Base-by-base conservation (phyloP, 2,797 vertebrate genomes). In the Paratrypauchen microcephalus region DNA sequence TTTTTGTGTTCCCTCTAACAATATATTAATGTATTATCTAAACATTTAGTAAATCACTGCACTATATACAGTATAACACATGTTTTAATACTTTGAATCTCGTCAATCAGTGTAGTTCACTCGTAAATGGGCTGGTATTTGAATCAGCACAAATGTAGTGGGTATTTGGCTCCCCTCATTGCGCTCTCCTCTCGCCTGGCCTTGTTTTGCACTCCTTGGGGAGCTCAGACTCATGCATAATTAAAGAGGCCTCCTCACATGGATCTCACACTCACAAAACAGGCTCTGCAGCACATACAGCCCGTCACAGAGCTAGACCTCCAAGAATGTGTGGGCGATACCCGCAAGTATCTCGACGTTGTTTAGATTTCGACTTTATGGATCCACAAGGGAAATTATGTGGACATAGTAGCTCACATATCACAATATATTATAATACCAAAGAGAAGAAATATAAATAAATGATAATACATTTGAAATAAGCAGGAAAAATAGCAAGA, bases 171-270 rank as follows among this genome's bases (percentile, higher is more conserved):
- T 50, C 83, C 71, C 71, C 65, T 75, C 76, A 84, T 5, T 6
- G 61, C 21, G 72, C 79, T 88, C 81, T 23, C 82, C 32, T 88
- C 88, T 88, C 85, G 80, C 79, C 89, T 69, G 67, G 86, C 88
- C 87, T 89, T 79, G 89, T 89, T 92, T 91, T 89, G 75, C 82
- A 70, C 80, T 91, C 92, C 90, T 90, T 56, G 2, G 89, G 89
- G 92, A 93, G 88, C 87, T 83, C 82, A 78, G 81, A 62, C 91
- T 92, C 93, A 94, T 94, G 90, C 90, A 94, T 94, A 92, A 93
- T 94, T 93, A 92, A 94, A 83, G 83, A 80, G 1, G 68, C 76
- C 89, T 88, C 86, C 86, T 90, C 86, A 78, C 89, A 87, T 52
- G 83, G 84, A 91, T 88, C 88, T 74, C 72, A 78, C 69, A 45